Conservation (phyloP, 2,797 vertebrate species). For the Crax fasciolata region DNA sequence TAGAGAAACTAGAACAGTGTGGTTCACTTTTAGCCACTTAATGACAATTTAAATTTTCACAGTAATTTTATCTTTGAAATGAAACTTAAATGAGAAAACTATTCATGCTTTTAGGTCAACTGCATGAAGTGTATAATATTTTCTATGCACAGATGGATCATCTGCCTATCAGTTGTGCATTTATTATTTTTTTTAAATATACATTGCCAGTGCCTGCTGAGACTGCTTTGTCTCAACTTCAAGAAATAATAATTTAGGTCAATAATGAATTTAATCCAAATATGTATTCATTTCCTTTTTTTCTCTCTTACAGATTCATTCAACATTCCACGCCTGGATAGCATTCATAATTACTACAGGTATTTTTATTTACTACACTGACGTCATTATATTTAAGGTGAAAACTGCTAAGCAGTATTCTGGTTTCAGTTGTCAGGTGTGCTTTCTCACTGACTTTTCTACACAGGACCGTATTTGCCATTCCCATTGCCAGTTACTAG, state of each 20-base stretch:
- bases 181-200: not conserved
- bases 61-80: not conserved
- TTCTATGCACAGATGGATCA: not conserved
- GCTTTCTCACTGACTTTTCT: not conserved
- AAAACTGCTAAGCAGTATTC: not conserved
- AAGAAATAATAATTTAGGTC: not conserved
- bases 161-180: not conserved
- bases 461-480: not conserved
- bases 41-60: not conserved
- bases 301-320: conserved; percentile 89
- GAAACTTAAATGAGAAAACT: not conserved
- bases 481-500: not conserved
- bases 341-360: conserved; percentile 95
- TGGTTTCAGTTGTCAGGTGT: not conserved
- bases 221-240: not conserved
- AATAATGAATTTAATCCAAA: not conserved
- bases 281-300: conserved; percentile 43
- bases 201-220: not conserved
- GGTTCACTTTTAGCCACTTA: not conserved
- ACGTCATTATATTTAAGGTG: not conserved
- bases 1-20: not conserved
- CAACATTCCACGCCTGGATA: conserved; percentile 93
- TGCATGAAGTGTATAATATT: not conserved
- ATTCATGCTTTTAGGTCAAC: not conserved
- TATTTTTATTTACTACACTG: conserved; percentile 71